Evolutionary conservation across 2,888 invertebrate species (phyloP).

Genomic region (Sphaerophoria taeniata): DNA sequence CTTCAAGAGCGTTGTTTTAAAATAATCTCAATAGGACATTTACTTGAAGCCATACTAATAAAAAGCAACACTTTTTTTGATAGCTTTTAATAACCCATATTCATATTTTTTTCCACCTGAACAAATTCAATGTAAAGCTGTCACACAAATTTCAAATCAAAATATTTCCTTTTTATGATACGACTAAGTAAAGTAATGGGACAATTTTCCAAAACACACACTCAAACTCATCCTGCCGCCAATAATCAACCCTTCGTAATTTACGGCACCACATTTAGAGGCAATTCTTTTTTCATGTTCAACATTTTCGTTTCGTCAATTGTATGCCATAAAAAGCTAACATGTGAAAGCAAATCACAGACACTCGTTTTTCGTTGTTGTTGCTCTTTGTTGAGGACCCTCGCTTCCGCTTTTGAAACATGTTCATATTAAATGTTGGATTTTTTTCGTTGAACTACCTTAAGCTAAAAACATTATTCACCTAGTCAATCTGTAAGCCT

Average conservation of each 20-base stretch:
- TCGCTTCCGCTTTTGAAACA: not conserved
- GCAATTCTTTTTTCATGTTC: not conserved
- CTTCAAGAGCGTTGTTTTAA: too few relatives aligned
- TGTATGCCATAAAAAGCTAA: conserved; percentile 6
- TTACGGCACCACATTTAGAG: not conserved
- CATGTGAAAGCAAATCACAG: conserved; percentile 12
- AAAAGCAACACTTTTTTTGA: too few relatives aligned
- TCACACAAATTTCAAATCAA: not conserved
- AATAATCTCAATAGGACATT: too few relatives aligned
- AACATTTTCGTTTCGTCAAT: not conserved
- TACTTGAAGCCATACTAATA: too few relatives aligned
- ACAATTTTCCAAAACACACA: not conserved
- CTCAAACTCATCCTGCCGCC: not conserved
- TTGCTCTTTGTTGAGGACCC: not conserved
- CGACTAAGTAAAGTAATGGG: conserved; percentile 6
- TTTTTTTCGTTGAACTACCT: not conserved
- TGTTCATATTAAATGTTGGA: not conserved
- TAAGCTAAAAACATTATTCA: conserved; percentile 26
- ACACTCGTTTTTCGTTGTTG: not conserved
- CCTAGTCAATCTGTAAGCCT: conserved; percentile 33
- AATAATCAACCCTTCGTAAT: not conserved
- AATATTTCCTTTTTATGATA: not conserved
- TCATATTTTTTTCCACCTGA: not conserved
- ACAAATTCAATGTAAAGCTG: not conserved
- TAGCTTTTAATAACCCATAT: not conserved